phyloP scores from a whole-genome alignment of 2,888 invertebrate species.

The Eurytoma californica region DNA sequence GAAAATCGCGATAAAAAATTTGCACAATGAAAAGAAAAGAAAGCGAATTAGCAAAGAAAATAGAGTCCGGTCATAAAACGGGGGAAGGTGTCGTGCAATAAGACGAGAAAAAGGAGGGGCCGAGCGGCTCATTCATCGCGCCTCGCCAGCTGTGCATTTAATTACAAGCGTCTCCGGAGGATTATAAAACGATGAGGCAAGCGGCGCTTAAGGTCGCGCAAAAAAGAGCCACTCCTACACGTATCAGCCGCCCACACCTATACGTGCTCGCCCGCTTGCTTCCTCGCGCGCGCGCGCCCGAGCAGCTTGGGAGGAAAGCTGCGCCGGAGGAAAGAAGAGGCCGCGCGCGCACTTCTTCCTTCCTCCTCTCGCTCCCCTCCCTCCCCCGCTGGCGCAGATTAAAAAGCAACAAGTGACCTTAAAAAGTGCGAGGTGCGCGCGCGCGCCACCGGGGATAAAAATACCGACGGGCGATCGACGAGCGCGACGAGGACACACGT shows the following conservation, averaged over 20 bases:
- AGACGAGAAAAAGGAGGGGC: too few relatives aligned
- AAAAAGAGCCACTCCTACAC: slow-evolving; percentile 7
- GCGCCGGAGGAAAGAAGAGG: slow-evolving; percentile 10
- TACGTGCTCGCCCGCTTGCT: not conserved
- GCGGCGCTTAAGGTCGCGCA: slow-evolving; percentile 38
- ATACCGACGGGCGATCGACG: slow-evolving; percentile 9
- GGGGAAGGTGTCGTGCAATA: too few relatives aligned
- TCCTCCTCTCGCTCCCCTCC: slow-evolving; percentile 11
- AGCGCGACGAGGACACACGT: not conserved
- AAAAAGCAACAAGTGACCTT: slow-evolving; percentile 75
- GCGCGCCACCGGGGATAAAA: not conserved
- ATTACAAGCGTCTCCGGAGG: slow-evolving; percentile 54
- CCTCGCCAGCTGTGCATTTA: slow-evolving; percentile 48
- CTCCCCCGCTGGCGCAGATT: slow-evolving; percentile 62
- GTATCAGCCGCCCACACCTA: not conserved
- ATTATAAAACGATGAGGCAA: slow-evolving; percentile 54
- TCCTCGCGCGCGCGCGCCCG: not conserved
- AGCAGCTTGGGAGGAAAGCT: slow-evolving; percentile 43
- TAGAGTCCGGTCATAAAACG: too few relatives aligned
- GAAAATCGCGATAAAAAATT: not conserved
- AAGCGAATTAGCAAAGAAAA: not conserved
- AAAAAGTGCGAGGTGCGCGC: slow-evolving; percentile 65
- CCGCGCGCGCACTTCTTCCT: slow-evolving; percentile 5
- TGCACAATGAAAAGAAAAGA: not conserved
- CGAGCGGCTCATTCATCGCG: slow-evolving; percentile 37